phyloP scores from a whole-genome alignment of 2,797 vertebrate genomes.

The Acanthornis magna region DNA sequence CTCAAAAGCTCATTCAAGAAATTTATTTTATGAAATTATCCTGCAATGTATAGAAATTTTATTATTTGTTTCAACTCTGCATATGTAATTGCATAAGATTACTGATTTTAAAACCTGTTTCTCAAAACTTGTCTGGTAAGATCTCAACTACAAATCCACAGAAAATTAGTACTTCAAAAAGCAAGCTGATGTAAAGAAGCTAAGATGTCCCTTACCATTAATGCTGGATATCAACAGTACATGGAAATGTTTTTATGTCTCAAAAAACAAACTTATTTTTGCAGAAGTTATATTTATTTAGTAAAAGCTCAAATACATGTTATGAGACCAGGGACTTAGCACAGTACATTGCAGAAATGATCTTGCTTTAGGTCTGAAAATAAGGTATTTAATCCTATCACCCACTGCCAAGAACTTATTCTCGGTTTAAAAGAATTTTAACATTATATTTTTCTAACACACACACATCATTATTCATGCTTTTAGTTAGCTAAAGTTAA shows the following conservation, averaged over 20 bases:
- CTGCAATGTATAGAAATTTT: neutral
- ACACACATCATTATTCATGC: neutral
- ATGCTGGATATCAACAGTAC: neutral
- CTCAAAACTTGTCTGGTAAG: neutral
- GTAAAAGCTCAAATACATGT: neutral
- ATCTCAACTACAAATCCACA: neutral
- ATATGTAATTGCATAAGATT: neutral
- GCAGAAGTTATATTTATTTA: neutral
- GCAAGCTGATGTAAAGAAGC: accelerated
- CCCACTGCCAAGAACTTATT: neutral
- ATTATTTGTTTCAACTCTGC: neutral
- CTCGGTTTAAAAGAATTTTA: neutral
- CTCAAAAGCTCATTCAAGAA: neutral
- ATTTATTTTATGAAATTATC: neutral
- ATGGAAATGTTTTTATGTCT: neutral
- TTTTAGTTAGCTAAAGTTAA: neutral
- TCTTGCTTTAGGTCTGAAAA: neutral
- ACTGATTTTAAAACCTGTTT: neutral
- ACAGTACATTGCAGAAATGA: neutral
- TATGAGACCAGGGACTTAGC: neutral
- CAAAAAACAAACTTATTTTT: neutral
- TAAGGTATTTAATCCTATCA: neutral
- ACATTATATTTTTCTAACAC: neutral
- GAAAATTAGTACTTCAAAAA: neutral
- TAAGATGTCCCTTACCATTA: neutral